A percentile compares a stretch with the other conserved stretches of the same genome.
Conservation (phyloP, 2,888 invertebrate species). For the Unio pictorum region DNA sequence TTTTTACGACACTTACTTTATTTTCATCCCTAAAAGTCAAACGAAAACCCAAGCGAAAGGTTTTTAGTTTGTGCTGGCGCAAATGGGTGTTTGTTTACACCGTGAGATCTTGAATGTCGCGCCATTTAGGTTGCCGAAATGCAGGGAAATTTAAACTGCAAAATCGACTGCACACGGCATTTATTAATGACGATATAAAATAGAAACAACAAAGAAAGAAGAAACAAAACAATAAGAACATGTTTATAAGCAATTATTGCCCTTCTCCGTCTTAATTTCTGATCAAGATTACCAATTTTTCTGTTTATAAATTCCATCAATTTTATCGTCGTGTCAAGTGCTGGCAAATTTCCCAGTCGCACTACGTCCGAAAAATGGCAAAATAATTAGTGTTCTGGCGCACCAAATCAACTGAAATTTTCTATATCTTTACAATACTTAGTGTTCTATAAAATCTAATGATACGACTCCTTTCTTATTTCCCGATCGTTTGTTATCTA, state of each 20-base stretch:
- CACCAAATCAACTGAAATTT: not conserved
- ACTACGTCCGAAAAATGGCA: conserved; percentile 10
- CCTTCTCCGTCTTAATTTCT: too few relatives aligned
- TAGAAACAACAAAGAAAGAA: too few relatives aligned
- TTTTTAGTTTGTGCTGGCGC: too few relatives aligned
- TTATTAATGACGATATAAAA: too few relatives aligned
- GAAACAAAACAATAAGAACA: too few relatives aligned
- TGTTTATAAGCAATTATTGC: too few relatives aligned
- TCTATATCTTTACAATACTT: not conserved
- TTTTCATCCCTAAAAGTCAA: too few relatives aligned
- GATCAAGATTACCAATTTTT: too few relatives aligned
- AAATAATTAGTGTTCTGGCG: conserved; percentile 3
- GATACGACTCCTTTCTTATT: conserved; percentile 6
- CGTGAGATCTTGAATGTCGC: conserved; percentile 48
- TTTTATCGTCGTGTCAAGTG: not conserved
- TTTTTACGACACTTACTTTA: too few relatives aligned
- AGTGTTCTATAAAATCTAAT: conserved; percentile 3
- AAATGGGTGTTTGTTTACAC: conserved; percentile 1
- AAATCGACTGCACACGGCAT: conserved; percentile 10
- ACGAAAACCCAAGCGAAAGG: too few relatives aligned
- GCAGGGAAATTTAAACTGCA: conserved; percentile 65
- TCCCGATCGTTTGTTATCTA: conserved; percentile 21
- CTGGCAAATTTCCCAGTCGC: not conserved
- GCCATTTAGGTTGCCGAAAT: conserved; percentile 55
- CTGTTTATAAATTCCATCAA: too few relatives aligned